Base-by-base conservation (phyloP, 2,797 vertebrate species). In the Xenopus petersii region DNA sequence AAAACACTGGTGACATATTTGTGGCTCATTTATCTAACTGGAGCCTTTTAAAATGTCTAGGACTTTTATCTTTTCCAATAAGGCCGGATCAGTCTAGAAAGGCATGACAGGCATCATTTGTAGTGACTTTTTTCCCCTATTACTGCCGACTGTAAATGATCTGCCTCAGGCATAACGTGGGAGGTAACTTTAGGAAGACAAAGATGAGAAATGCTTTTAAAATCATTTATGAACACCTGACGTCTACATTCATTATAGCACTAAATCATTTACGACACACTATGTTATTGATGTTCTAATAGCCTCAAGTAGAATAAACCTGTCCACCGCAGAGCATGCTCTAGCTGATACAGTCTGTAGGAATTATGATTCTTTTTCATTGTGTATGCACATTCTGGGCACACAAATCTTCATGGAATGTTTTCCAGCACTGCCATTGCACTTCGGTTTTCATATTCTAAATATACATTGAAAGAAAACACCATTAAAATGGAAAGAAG, bases 71-170 rank as follows among this genome's bases (percentile, higher is more conserved):
- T 67, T 47, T 54, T 55, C 26, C 30, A 10, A 55, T 10, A 55
- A 56, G 60, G 56, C 46, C 56, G 70, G 21, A 68, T 67, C 72
- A 77, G 36, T 36, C 56, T 68, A 9, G 16, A 33, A 55, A 11
- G 16, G 6, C 58, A 67, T 77, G 70, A 72, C 64, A 64, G 56
- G 59, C 51, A 30, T 77, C 70, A 77, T 42, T 42, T 42, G 42
- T 12, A 56, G 64, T 67, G 64, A 67, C 46, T 59, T 42, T 9
- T 42, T 42, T 42, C 24, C 64, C 71, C 71, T 77, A 56, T 72
- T 67, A 51, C 70, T 55, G 9, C 33, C 62, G 75, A 56, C 58
- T 58, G 56, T 77, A 67, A 77, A 73, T 77, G 51, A 60, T 55
- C 62, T 77, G 64, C 75, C 75, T 11, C 21, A 24, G 64, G 75